Evolutionary conservation across 2,888 invertebrate species (phyloP), one percentile per base, ranked within the genome.

Genomic region (Augochlorella aurata): DNA sequence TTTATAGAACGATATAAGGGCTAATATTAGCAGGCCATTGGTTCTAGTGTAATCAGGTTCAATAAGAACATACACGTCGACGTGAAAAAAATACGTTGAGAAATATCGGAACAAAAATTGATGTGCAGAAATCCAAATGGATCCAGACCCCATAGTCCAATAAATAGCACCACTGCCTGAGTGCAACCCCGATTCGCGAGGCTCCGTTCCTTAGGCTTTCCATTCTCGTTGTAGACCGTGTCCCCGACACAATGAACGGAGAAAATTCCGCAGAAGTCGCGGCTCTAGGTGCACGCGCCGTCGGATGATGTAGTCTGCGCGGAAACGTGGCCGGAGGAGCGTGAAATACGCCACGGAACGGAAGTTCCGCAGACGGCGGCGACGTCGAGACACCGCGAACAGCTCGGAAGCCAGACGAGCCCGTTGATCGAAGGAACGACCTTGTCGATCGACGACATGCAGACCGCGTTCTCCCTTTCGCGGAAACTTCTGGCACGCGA

Each of bases 371-470:
- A 90, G 89, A 88, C 89, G 86, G 80, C 81, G 79, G 77, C 75
- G 82, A 84, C 84, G 84, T 65, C 65, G 77, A 83, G 81, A 81
- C 81, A 86, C 82, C 82, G 74, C 81, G 72, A 74, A 84, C 84
- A 88, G 83, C 91, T 87, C 90, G 91, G 90, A 91, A 91, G 90
- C 83, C 90, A 90, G 90, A 90, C 89, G 89, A 63, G 77, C 77
- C 18, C 74, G 82, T 82, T 79, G 82, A 81, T 85, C 82, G 82
- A 77, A 88, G 87, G 85, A 89, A 91, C 90, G 92, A 91, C 92
- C 92, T 92, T 91, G 92, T 86, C 89, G 87, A 81, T 86, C 83
- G 84, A 77, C 84, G 87, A 87, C 89, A 92, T 92, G 91, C 92
- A 90, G 83, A 90, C 83, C 88, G 92, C 91, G 91, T 92, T 88